Base-by-base conservation (phyloP, 2,113 vertebrate species). In the Manacus vitellinus region DNA sequence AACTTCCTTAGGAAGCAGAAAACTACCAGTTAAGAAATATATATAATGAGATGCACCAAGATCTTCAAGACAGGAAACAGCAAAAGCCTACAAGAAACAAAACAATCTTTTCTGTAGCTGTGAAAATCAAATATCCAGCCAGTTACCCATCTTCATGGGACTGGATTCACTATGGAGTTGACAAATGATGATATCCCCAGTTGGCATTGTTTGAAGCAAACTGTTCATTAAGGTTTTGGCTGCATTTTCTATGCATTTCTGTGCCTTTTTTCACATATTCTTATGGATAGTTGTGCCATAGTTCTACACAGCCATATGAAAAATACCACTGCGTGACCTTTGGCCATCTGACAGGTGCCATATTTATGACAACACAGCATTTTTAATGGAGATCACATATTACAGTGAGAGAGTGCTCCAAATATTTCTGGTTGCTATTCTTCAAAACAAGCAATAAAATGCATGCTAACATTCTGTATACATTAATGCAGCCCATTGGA, bases 171-270 rank as follows among this genome's bases (percentile, higher is more conserved):
- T 28, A 6, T 13, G 10, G 31, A 82, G 30, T 8, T 79, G 41
- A 33, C 51, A 87, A 79, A 46, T 25, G 1, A 33, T 49, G 61
- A 56, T 85, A 61, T 30, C 85, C 41, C 19, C 58, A 85, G 62
- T 46, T 61, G 84, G 22, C 9, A 44, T 33, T 54, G 39, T 89
- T 92, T 70, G 81, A 90, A 87, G 24, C 21, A 92, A 91, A 75
- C 23, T 25, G 13, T 91, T 90, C 72, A 72, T 94, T 93, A 94
- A 72, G 35, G 27, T 94, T 89, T 92, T 95, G 77, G 76, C 62
- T 78, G 18, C 12, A n/a, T 94, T 94, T 94, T 87, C 23, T 89
- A 73, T 89, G 33, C 20, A 46, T 65, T 94, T 41, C 44, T 66
- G 11, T 3, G 16, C 35, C 44, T 68, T 27, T 89, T 92, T 86